Evolutionary conservation across 2,888 invertebrate species (phyloP), one percentile per base, ranked within the genome.

Genomic region (Callinectes sapidus): DNA sequence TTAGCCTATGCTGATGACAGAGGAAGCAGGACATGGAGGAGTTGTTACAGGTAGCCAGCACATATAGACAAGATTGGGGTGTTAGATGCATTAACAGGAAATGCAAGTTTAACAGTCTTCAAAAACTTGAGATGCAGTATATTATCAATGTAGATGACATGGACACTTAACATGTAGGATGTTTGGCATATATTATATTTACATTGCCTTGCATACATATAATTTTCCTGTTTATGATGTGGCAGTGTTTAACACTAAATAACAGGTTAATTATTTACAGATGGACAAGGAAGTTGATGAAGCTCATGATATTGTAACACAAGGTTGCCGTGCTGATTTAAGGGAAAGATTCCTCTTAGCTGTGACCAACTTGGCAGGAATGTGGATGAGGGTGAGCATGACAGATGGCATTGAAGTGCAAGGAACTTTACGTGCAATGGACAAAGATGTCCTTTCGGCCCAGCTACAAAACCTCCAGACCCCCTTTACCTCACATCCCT

Each of bases 401-500:
- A 90, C 48, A 18, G 91, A 92, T n/a, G 89, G 91, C 35, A 85
- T 91, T 23, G 55, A 13, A 39, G 91, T 89, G n/a, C n/a, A 23
- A 14, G 92, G 92, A 39, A 88, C 91, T 55, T 91, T 90, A 42
- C 48, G 92, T 16, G 92, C 91, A 14, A 39, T 92, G 10, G 92
- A 92, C 61, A 92, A 92, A n/a, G 92, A 92, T 81, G 89, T 92
- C 23, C 85, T 92, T 18, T 81, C 61, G 66, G 32, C 88, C 16
- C 92, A 92, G 16, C 28, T 92, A n/a, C 92, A 92, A 81, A 42
- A 91, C 55, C 71, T 92, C n/a, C 88, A 89, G 39, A 92, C 92
- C 1, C 92, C 92, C 6, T 77, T 88, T 2, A 77, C 88, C 18
- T 48, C 48, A 1, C 77, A 91, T 13, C 90, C 92, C 0, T 42